phyloP scores from a whole-genome alignment of 2,888 invertebrate genomes.

The Tribolium freemani region DNA sequence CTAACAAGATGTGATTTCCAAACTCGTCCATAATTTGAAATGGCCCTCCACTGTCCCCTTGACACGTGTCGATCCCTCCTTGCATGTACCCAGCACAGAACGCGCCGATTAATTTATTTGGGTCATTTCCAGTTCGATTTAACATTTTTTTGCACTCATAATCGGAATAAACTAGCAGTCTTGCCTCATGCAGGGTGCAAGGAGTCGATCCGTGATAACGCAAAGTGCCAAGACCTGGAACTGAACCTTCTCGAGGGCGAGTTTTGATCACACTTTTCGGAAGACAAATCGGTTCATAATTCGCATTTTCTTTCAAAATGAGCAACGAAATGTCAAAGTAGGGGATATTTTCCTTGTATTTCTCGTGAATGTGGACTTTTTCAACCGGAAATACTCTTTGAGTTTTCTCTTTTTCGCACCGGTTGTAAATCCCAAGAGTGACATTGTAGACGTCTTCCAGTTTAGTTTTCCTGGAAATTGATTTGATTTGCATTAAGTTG shows the following conservation, averaged over 20 bases:
- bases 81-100: constrained; percentile 73
- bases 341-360: constrained; percentile 59
- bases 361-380: constrained; percentile 63
- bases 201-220: constrained; percentile 60
- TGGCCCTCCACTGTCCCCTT: constrained; percentile 89
- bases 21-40: constrained; percentile 67
- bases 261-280: constrained; percentile 52
- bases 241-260: constrained; percentile 59
- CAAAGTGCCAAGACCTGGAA: constrained; percentile 62
- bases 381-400: constrained; percentile 55
- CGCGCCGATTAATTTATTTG: constrained; percentile 57
- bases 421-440: constrained; percentile 63
- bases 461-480: constrained; percentile 41
- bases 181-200: constrained; percentile 63
- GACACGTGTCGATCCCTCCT: constrained; percentile 75
- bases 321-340: constrained; percentile 64
- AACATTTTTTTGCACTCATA: constrained; percentile 61
- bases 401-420: constrained; percentile 59
- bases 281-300: constrained; percentile 62
- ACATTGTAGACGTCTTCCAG: constrained; percentile 60
- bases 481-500: neutral
- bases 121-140: constrained; percentile 57
- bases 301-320: constrained; percentile 57
- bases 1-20: constrained; percentile 73
- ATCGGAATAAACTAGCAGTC: constrained; percentile 61